Conservation (phyloP, 2,888 invertebrate genomes). For the Amphipoea lucens region DNA sequence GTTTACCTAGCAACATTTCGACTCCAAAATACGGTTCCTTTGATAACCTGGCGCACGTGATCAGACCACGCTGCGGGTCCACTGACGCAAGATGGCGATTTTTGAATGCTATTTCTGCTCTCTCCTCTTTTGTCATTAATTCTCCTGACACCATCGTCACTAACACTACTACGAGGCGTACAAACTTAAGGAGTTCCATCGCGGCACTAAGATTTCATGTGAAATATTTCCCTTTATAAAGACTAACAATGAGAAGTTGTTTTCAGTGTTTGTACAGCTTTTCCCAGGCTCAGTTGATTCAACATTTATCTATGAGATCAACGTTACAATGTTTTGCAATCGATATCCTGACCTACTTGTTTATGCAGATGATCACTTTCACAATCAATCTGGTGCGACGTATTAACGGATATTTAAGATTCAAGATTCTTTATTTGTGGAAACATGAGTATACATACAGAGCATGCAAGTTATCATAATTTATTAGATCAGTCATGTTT, state of each 20-base stretch:
- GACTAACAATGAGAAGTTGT: conserved; percentile 54
- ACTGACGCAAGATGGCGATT: fast-evolving
- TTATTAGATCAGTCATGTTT: no score
- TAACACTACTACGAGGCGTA: conserved; percentile 33
- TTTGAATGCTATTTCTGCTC: fast-evolving
- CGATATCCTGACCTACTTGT: neutral
- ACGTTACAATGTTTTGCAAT: conserved; percentile 40
- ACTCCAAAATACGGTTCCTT: conserved; percentile 79
- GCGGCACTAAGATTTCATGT: conserved; percentile 37
- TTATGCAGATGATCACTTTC: neutral
- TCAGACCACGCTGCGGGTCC: neutral
- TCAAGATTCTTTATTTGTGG: no score
- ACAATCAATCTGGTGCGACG: neutral
- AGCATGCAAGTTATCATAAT: no score
- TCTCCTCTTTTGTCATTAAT: no score
- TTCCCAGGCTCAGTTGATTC: conserved; percentile 55
- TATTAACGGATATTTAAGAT: neutral
- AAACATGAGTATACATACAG: no score
- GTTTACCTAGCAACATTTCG: conserved; percentile 75
- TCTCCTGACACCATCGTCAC: conserved; percentile 10
- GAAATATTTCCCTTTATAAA: conserved; percentile 53
- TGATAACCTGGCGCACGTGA: conserved; percentile 70
- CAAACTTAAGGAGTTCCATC: conserved; percentile 41
- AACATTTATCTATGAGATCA: conserved; percentile 59
- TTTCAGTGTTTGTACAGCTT: conserved; percentile 31